phyloP scores from a whole-genome alignment of 1,140 invertebrate genomes.

The Pseudobourletiella spinata region DNA sequence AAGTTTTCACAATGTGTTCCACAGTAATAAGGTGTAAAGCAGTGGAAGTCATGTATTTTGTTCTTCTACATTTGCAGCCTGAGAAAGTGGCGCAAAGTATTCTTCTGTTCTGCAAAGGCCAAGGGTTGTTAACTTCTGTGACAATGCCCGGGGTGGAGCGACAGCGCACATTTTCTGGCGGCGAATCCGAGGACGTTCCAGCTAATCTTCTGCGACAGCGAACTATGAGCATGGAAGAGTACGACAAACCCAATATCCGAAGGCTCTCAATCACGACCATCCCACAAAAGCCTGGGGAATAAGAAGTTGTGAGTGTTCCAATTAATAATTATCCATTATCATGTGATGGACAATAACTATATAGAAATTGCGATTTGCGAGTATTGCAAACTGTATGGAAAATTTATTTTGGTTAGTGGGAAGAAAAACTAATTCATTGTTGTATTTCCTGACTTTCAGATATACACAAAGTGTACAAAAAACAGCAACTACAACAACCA shows the following conservation, averaged over 20 bases:
- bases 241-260: constrained; percentile 65
- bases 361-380: not conserved
- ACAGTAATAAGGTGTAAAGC: not conserved
- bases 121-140: constrained; percentile 63
- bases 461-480: no score
- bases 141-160: constrained; percentile 60
- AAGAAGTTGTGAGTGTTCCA: no score
- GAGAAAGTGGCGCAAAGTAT: constrained; percentile 70
- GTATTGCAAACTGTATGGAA: not conserved
- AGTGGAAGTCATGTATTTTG: no score
- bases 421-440: no score
- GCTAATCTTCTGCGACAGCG: constrained; percentile 49
- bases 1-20: not conserved
- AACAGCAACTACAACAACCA: no score
- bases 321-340: not conserved
- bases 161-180: constrained; percentile 49
- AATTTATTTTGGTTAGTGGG: no score
- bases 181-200: constrained; percentile 42
- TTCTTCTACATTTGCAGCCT: no score
- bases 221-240: constrained; percentile 71
- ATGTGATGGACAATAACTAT: not conserved
- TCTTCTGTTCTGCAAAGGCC: constrained; percentile 68
- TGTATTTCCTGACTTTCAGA: no score
- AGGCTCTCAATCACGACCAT: constrained; percentile 55
- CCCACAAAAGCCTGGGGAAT: constrained; percentile 25